Conservation (phyloP, 2,888 invertebrate species). For the Strigamia crassipes region DNA sequence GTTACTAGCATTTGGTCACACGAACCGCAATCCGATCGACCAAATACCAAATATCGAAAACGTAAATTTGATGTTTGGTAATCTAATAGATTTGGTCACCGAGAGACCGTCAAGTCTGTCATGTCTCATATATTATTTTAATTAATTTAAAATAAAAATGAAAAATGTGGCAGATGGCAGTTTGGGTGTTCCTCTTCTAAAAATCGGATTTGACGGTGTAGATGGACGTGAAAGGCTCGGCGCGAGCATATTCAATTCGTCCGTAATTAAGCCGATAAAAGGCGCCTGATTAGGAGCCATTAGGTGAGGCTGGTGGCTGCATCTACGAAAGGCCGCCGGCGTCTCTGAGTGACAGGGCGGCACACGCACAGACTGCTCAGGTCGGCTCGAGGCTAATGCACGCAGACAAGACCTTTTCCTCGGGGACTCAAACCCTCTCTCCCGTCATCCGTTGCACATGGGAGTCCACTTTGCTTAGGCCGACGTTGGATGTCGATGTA, state of each 20-base stretch:
- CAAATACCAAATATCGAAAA: too few species aligned
- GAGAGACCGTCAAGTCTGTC: too few species aligned
- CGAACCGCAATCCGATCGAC: too few species aligned
- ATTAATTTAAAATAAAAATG: background rate
- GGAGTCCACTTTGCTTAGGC: constrained; percentile 36
- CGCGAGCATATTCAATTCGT: constrained; percentile 46
- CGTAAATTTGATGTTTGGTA: too few species aligned
- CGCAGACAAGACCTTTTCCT: constrained; percentile 39
- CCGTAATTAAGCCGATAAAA: constrained; percentile 48
- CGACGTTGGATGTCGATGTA: constrained; percentile 31
- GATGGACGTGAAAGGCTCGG: constrained; percentile 1
- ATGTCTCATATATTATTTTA: too few species aligned
- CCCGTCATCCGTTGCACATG: constrained; percentile 16
- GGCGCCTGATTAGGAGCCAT: constrained; percentile 47
- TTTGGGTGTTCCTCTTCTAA: background rate
- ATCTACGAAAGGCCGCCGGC: constrained; percentile 33
- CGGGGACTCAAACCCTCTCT: constrained; percentile 7
- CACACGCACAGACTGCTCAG: constrained; percentile 43
- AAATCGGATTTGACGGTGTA: background rate
- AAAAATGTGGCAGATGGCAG: constrained; percentile 13
- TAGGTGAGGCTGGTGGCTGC: constrained; percentile 45
- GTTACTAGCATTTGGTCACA: too few species aligned
- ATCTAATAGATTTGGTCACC: too few species aligned
- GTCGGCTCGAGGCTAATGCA: constrained; percentile 43
- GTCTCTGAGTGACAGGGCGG: constrained; percentile 46